These are phyloP conservation scores for Polypedilum vanderplanki DNA, from an alignment of 1,140 invertebrate species.

Conservation along the genomic window DNA sequence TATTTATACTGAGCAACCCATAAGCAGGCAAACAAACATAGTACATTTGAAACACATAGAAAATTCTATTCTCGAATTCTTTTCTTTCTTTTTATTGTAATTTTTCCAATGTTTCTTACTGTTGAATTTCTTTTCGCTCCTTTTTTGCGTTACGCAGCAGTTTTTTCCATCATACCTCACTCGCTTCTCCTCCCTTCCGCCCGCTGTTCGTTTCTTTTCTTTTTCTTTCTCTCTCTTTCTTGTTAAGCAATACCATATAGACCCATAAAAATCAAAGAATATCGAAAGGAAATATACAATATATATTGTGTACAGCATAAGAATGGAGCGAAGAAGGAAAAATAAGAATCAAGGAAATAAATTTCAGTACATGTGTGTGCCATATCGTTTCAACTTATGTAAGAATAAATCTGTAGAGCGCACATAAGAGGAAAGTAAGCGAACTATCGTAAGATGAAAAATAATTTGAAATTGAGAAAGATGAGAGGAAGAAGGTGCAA, in stretches of 20 bases:
- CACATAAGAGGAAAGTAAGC: neutral
- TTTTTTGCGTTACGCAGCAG: slow-evolving; percentile 28
- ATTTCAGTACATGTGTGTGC: slow-evolving; percentile 21
- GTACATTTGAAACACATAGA: too few species aligned
- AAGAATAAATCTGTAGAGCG: neutral
- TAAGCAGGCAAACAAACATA: too few species aligned
- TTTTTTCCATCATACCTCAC: neutral
- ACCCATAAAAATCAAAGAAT: slow-evolving; percentile 28
- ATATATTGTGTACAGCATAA: slow-evolving; percentile 10
- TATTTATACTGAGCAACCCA: neutral
- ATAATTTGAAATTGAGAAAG: neutral
- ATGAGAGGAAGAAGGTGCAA: neutral
- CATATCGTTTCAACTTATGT: neutral
- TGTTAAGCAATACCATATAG: slow-evolving; percentile 27
- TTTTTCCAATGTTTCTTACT: neutral
- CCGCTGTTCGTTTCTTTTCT: neutral
- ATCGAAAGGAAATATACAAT: neutral
- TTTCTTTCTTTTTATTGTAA: neutral
- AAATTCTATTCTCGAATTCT: neutral
- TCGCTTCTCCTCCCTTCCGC: neutral
- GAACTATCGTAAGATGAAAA: neutral
- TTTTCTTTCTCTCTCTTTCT: neutral
- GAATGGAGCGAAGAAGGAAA: neutral
- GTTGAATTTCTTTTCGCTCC: neutral
- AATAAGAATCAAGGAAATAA: slow-evolving; percentile 23